A percentile compares a stretch with the other conserved stretches of the same genome.
phyloP scores from a whole-genome alignment of 2,888 invertebrate genomes.

The Lamellibrachia satsuma region DNA sequence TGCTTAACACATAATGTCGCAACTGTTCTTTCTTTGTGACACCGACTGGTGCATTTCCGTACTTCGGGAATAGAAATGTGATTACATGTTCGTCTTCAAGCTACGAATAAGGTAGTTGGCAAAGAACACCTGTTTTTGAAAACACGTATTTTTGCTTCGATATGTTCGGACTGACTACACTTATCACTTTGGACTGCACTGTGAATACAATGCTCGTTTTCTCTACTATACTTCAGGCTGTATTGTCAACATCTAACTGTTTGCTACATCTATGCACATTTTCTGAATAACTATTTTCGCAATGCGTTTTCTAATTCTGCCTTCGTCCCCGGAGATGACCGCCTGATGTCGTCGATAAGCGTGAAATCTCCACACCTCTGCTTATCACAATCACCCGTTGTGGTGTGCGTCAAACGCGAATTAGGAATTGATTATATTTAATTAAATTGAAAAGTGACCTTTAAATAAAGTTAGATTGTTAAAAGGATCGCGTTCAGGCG shows the following conservation, averaged over 20 bases:
- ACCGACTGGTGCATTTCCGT: background rate
- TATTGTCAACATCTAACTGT: background rate
- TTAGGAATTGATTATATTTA: background rate
- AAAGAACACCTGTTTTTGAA: background rate
- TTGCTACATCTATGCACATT: background rate
- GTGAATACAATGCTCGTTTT: background rate
- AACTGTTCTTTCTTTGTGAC: background rate
- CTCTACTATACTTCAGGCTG: background rate
- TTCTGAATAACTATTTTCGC: background rate
- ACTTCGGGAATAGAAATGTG: background rate
- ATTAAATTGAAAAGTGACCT: constrained; percentile 17
- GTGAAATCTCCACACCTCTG: background rate
- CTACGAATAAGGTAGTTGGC: background rate
- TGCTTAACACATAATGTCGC: background rate
- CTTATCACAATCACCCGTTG: background rate
- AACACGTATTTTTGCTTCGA: background rate
- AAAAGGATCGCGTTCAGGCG: background rate
- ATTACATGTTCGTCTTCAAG: background rate
- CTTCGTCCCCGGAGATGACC: background rate
- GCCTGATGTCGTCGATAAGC: background rate
- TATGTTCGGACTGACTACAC: background rate
- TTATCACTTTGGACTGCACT: background rate
- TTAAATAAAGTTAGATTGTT: background rate
- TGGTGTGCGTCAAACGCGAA: background rate
- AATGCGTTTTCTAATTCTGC: background rate